These are phyloP conservation scores for Indri indri DNA, from an alignment of 2,113 vertebrate species.

Conservation along the genomic window DNA sequence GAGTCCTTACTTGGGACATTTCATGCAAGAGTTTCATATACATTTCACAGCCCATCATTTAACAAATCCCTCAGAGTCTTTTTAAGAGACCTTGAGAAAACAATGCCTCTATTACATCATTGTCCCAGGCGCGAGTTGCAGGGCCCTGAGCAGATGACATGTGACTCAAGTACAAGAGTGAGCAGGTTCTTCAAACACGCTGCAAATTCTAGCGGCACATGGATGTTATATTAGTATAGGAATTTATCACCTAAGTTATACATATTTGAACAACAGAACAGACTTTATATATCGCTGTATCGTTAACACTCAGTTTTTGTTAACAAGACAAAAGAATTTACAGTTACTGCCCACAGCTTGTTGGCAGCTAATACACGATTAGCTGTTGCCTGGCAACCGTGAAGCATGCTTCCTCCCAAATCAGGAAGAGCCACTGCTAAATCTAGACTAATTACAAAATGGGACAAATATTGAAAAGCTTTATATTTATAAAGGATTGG, in stretches of 20 bases:
- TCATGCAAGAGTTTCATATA: not conserved
- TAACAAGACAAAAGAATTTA: slow-evolving; percentile 81
- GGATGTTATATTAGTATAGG: not conserved
- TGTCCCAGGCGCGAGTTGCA: fast-evolving
- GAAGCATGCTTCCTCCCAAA: slow-evolving; percentile 79
- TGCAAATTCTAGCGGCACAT: not conserved
- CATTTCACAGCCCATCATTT: not conserved
- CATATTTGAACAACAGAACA: slow-evolving; percentile 53
- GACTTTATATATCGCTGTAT: slow-evolving; percentile 45
- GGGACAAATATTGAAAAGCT: slow-evolving; percentile 68
- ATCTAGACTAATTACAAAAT: slow-evolving; percentile 76
- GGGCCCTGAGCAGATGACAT: fast-evolving
- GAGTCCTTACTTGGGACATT: not conserved
- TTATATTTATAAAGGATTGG: slow-evolving; percentile 47
- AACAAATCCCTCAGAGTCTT: not conserved
- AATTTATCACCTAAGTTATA: slow-evolving; percentile 35
- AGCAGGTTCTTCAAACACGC: not conserved
- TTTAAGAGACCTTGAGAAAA: not conserved
- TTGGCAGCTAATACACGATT: slow-evolving; percentile 84
- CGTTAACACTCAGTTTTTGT: slow-evolving; percentile 73
- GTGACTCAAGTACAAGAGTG: not conserved
- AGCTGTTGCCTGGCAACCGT: slow-evolving; percentile 86
- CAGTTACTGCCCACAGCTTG: slow-evolving; percentile 79
- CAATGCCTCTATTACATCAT: not conserved
- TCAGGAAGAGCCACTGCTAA: slow-evolving; percentile 70